Base-by-base conservation (phyloP, 1,140 invertebrate genomes). In the Lasioglossum baleicum region DNA sequence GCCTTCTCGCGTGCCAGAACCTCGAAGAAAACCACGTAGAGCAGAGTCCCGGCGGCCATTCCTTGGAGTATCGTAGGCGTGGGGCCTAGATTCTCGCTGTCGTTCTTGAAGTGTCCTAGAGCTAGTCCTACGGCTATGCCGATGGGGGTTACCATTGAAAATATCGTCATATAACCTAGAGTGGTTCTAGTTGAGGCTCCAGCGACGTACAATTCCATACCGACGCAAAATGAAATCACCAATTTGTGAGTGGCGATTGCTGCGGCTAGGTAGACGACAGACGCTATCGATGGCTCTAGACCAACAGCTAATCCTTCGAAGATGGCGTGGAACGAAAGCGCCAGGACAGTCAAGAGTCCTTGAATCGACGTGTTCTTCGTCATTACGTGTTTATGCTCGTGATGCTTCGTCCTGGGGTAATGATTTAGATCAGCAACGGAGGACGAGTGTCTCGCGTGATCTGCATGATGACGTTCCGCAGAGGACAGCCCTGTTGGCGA, bases 21-120 rank as follows among this genome's bases (percentile, higher is more conserved):
- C 92, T 98, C 97, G 90, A 98, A 98, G 94, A 98, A 98, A 2
- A 98, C 97, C 53, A 98, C 97, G 89, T 98, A 98, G 0, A 98
- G 94, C 15, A 98, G 93, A 0, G 97, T 98, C 26, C 97, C 97
- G 61, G 96, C 96, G 0, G 97, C 97, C 92, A 98, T 95, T 11
- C 97, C 97, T 88, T 98, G 97, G 0, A 98, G 93, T 6, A 97
- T 92, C 1, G 92, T 92, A 0, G 92, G 91, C 0, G 89, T 90
- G 0, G 92, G 90, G 0, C 92, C 92, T 0, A 93, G 83, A 7
- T 91, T 92, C 5, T 91, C 92, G 82, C 90, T 95, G 83, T 92
- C 91, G 71, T 92, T 92, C 15, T 92, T 90, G n/a, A 93, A 90
- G 31, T 92, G 87, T 0, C 91, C 90, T 42, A 94, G 90, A 65